Evolutionary conservation across 1,140 invertebrate genomes (phyloP).

Genomic region (Zaprionus capensis): DNA sequence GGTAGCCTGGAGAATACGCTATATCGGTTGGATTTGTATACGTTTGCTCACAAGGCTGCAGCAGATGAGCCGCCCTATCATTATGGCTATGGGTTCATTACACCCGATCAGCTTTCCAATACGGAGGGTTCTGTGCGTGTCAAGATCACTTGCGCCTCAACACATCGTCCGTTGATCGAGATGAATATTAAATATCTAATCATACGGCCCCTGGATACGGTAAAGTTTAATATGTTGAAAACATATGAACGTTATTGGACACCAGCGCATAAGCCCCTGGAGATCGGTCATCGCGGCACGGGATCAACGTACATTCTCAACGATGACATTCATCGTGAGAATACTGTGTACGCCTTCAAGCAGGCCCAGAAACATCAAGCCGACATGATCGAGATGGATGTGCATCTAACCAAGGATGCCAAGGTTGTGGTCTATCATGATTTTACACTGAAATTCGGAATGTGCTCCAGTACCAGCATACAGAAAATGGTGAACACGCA

Average conservation of each 20-base stretch:
- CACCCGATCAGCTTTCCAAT: constrained; percentile 33
- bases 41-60: constrained; percentile 44
- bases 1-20: constrained; percentile 29
- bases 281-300: constrained; percentile 62
- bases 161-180: constrained; percentile 65
- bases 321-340: constrained; percentile 54
- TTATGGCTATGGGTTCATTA: constrained; percentile 62
- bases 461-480: not conserved
- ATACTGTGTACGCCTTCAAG: constrained; percentile 57
- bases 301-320: constrained; percentile 42
- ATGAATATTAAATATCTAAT: constrained; percentile 50
- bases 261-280: constrained; percentile 11
- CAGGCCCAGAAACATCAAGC: constrained; percentile 36
- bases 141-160: constrained; percentile 63
- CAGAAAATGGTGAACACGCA: constrained; percentile 16
- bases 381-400: constrained; percentile 73
- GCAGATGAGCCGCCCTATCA: constrained; percentile 62
- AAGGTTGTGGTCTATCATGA: constrained; percentile 71
- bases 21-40: constrained; percentile 61
- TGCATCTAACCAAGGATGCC: constrained; percentile 65
- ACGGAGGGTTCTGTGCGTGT: constrained; percentile 51
- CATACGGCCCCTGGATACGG: constrained; percentile 33
- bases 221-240: constrained; percentile 25
- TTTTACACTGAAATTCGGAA: constrained; percentile 43
- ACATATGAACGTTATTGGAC: constrained; percentile 54